Evolutionary conservation across 2,888 invertebrate species (phyloP), one percentile per base, ranked within the genome.

Genomic region (Ichneumon xanthorius): DNA sequence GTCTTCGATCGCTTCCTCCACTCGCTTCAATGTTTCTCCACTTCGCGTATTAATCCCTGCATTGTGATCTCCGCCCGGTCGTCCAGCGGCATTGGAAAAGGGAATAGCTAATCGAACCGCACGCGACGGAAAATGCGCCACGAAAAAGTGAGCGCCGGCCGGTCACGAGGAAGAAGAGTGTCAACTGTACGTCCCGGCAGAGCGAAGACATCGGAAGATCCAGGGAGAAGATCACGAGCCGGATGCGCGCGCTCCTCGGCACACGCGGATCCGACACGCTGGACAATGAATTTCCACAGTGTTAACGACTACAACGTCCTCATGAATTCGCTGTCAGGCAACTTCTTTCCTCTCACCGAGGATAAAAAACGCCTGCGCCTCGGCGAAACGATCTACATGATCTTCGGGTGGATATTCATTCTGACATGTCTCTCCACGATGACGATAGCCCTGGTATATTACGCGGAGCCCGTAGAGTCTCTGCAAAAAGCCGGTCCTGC

Each of bases 321-420:
- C 4, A 4, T 85, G 0, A 91, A 90, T 37, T 14, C 7, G 0
- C 1, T 89, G 0, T 89, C 90, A 7, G 90, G 89, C 0, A 90
- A 91, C 61, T 61, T 87, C 30, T 71, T 90, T 4, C 91, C 91
- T 0, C 4, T 88, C 9, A 80, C 70, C 0, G 11, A 33, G 0
- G n/a, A 67, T 5, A 53, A 83, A 7, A 80, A 19, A 4, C 63
- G 11, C 16, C 22, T 84, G 7, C 26, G 87, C 0, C 19, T 61
- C 0, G 11, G 11, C 0, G 40, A 50, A 1, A 80, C 50, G 0
- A 9, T 88, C 26, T 90, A 89, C 30, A 40, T 72, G 9, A 37
- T 48, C 1, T 4, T 86, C 6, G 5, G 58, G 0, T 90, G 89
- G 90, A 16, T 82, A 4, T 7, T 88, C 0, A 37, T 84, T 11